Conservation (phyloP, 2,113 vertebrate genomes). For the Dolichallabes microphthalmus region DNA sequence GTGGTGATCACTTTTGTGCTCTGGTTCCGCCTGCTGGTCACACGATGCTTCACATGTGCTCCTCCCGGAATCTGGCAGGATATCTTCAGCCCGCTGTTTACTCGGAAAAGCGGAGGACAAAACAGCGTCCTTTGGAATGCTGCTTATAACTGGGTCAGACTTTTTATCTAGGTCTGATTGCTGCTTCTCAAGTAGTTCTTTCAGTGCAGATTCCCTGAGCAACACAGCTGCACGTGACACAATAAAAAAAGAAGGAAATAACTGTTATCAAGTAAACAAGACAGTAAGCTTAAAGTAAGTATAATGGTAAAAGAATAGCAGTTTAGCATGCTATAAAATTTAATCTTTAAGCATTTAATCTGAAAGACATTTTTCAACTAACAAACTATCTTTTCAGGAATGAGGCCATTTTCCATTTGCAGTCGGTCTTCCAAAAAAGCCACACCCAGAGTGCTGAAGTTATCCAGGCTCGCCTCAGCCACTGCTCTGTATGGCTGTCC, state of each 20-base stretch:
- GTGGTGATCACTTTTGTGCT: conserved; percentile 50
- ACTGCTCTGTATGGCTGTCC: conserved; percentile 82
- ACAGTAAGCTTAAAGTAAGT: background rate
- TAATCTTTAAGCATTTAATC: background rate
- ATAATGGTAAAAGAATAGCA: background rate
- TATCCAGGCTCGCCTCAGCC: conserved; percentile 83
- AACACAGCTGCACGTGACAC: conserved; percentile 75
- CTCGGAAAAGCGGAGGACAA: conserved; percentile 12
- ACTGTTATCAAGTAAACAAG: background rate
- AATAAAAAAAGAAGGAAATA: background rate
- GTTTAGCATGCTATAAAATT: background rate
- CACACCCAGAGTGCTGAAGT: conserved; percentile 88
- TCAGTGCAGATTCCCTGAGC: conserved; percentile 73
- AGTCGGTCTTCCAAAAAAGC: conserved; percentile 93
- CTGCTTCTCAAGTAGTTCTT: conserved; percentile 59
- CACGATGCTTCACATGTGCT: conserved; percentile 27
- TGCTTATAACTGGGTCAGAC: background rate
- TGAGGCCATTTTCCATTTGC: conserved; percentile 84
- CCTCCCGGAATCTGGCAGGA: conserved; percentile 35
- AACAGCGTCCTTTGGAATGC: background rate
- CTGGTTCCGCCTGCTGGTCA: conserved; percentile 25
- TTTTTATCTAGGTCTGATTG: conserved; percentile 22
- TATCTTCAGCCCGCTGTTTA: background rate
- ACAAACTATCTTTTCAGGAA: conserved; percentile 90
- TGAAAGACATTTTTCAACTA: conserved; percentile 60